Conservation (phyloP, 2,888 invertebrate species). For the Ichneumoninae sp. region DNA sequence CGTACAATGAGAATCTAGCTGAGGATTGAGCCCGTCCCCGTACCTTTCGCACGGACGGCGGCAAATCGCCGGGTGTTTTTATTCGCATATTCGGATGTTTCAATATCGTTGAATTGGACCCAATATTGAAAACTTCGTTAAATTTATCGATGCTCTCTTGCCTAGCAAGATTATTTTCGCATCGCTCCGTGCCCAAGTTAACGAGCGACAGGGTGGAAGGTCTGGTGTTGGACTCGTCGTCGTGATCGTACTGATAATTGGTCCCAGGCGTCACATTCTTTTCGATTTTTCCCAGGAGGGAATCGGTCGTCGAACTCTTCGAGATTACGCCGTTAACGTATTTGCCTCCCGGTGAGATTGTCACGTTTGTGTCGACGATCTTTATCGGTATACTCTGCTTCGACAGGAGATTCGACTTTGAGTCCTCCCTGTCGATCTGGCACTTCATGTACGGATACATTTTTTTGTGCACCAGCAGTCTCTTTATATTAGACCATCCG, state of each 20-base stretch:
- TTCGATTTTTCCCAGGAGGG: constrained; percentile 82
- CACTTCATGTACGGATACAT: constrained; percentile 78
- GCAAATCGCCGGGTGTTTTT: constrained; percentile 93
- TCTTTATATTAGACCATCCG: constrained; percentile 85
- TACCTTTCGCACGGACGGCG: constrained; percentile 90
- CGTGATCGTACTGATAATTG: constrained; percentile 70
- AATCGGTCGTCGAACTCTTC: constrained; percentile 78
- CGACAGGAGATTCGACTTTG: constrained; percentile 79
- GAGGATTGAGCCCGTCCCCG: constrained; percentile 88
- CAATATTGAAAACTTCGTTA: constrained; percentile 90
- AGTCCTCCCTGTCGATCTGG: constrained; percentile 80
- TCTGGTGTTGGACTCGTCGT: constrained; percentile 78
- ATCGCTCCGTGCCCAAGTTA: constrained; percentile 71
- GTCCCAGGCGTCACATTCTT: constrained; percentile 74
- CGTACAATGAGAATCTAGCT: constrained; percentile 92
- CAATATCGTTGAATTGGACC: constrained; percentile 88
- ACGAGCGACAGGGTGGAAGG: constrained; percentile 85
- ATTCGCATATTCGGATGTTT: constrained; percentile 91
- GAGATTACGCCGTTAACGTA: constrained; percentile 81
- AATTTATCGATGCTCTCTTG: constrained; percentile 92
- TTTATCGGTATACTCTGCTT: constrained; percentile 75
- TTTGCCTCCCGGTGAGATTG: constrained; percentile 82
- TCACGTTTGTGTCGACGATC: constrained; percentile 83
- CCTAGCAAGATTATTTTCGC: constrained; percentile 84
- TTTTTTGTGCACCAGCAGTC: constrained; percentile 82